Base-by-base conservation (phyloP, 2,113 vertebrate species). In the Cephalopterus ornatus region DNA sequence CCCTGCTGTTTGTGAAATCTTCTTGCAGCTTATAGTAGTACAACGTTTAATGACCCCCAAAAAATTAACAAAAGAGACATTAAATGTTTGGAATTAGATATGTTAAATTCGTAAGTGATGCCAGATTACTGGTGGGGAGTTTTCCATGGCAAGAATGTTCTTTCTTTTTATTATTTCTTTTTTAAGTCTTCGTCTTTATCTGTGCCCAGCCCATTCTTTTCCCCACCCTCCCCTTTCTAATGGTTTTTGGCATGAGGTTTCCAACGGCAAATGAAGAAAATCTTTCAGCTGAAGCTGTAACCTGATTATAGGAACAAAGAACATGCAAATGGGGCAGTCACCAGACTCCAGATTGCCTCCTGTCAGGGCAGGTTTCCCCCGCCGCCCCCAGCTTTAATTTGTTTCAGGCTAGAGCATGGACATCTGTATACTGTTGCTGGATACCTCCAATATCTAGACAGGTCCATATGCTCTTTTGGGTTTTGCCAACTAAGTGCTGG, bases 371-470 rank as follows among this genome's bases (percentile, higher is more conserved):
- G 47, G 35, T 73, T 92, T 49, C n/a, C 53, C 62, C 32, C 5
- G 0, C 63, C 42, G 1, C 75, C 71, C 70, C 41, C 82, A 78
- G 5, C 67, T 44, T 49, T 9, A 12, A 24, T 44, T 73, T 88
- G 39, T 85, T 93, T 50, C 59, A 95, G 58, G n/a, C 87, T 87
- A 11, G 32, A 88, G 87, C 7, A 0, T 59, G 72, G 94, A 92
- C 75, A 93, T 94, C 92, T 93, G 81, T 50, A 90, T 4, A 8
- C 82, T 63, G 63, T 88, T 92, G 86, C 90, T 93, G 93, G 87
- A 59, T 90, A 77, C 55, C 75, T 90, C 93, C 67, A 23, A 46
- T 44, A 90, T 74, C 82, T 66, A 92, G 95, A 92, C 85, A 83
- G 62, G 71, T 65, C 92, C 90, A 90, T 83, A 86, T 90, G 92